Base-by-base conservation (phyloP, 2,888 invertebrate genomes). In the Pecten maximus region DNA sequence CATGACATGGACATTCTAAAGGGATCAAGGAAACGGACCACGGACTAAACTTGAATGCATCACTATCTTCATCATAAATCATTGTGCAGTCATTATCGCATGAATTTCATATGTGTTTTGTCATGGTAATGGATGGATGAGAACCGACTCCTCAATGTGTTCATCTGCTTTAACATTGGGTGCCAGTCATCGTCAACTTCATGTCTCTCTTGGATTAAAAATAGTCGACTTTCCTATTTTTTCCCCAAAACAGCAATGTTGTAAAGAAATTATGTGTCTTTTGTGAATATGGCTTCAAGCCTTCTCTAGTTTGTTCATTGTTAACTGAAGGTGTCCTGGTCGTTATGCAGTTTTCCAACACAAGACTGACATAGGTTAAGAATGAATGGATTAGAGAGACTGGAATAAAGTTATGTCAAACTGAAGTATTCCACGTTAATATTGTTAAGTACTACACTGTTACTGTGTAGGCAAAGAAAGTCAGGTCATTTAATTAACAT, bases 1-100 rank as follows among this genome's bases (percentile, higher is more conserved):
- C n/a, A 89, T 39, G 23, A 54, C 44, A 35, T 88, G 40, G 44
- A 16, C 60, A 88, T 54, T 90, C 87, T 86, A 3, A 28, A 88
- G 90, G 91, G 91, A 91, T 88, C 90, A 90, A 90, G 88, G 44
- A 40, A 88, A 87, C 60, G 91, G 91, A 91, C 91, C 91, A 91
- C 74, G 90, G 87, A 88, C 54, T 19, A 8, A 88, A 50, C 87
- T 88, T 28, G 60, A 60, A 60, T 28, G 60, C 60, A 60, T 60
- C 60, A 10, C 10, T 6, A 60, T 15, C 28, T 28, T 60, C 60
- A 60, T 60, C 28, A n/a, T n/a, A n/a, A n/a, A 28, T 60, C 60
- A 28, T 28, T 60, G 60, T 60, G 60, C n/a, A n/a, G 60, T 60
- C 60, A 60, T 16, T 15, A 60, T 16, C 8, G n/a, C 28, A 28